Evolutionary conservation across 2,113 vertebrate genomes (phyloP).

Genomic region (Romanogobio albipinnatus): DNA sequence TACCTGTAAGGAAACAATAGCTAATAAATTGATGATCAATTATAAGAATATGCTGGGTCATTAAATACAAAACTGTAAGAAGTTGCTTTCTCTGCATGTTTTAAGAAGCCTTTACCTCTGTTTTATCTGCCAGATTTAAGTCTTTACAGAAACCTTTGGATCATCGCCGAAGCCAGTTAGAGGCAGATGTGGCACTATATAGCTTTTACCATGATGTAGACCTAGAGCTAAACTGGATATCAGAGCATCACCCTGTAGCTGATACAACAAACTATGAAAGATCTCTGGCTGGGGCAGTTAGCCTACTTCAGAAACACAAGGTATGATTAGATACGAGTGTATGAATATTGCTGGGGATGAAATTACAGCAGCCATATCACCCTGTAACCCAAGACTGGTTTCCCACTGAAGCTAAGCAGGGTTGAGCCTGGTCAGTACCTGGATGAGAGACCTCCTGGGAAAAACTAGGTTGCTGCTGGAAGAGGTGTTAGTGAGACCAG

Average conservation of each 20-base stretch:
- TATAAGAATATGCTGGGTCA: background rate
- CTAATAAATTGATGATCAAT: background rate
- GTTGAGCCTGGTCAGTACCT: no score
- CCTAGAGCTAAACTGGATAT: conserved; percentile 84
- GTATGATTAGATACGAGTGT: conserved; percentile 63
- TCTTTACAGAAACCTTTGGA: conserved; percentile 83
- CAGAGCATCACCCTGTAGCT: conserved; percentile 74
- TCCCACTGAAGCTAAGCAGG: no score
- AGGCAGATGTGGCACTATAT: conserved; percentile 78
- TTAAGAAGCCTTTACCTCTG: conserved; percentile 14
- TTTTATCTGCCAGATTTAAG: conserved; percentile 77
- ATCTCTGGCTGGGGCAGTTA: conserved; percentile 75
- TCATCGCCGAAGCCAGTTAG: conserved; percentile 71
- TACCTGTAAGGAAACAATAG: background rate
- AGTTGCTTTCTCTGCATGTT: background rate
- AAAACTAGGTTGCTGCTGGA: no score
- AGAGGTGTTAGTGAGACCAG: no score
- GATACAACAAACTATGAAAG: conserved; percentile 69
- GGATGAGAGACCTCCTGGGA: no score
- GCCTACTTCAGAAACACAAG: conserved; percentile 83
- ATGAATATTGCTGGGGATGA: background rate
- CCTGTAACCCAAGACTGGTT: no score
- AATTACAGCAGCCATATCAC: no score
- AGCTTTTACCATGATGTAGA: conserved; percentile 81
- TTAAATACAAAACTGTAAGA: background rate